Percentiles rank a stretch among this genome's conserved stretches.
These are phyloP conservation scores for Zootermopsis nevadensis DNA, from an alignment of 2,888 invertebrate species.

Conservation along the genomic window DNA sequence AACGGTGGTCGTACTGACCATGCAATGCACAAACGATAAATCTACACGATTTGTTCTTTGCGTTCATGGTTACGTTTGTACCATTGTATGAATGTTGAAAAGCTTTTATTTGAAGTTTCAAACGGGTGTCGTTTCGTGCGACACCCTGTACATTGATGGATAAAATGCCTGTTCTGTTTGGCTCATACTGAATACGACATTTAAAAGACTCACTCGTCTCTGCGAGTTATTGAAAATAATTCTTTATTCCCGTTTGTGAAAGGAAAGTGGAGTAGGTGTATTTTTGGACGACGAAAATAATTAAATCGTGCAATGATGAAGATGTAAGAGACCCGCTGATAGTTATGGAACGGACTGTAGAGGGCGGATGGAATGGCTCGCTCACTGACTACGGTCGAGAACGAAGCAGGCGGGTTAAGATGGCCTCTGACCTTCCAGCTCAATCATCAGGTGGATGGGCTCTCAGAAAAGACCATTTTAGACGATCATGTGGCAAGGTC, in stretches of 20 bases:
- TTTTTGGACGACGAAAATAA: not conserved
- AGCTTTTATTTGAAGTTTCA: no score
- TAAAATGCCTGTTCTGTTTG: no score
- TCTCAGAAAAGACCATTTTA: not conserved
- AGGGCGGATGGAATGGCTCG: not conserved
- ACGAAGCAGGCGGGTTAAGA: not conserved
- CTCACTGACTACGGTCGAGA: not conserved
- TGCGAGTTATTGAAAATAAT: not conserved
- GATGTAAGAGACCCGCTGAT: not conserved
- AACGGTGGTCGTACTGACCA: no score
- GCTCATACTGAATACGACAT: no score
- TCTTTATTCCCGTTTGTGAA: not conserved
- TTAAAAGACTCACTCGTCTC: not conserved
- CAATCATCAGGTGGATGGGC: constrained; percentile 5
- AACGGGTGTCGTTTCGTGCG: no score
- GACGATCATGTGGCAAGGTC: not conserved
- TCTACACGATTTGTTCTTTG: no score
- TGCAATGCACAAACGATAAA: no score
- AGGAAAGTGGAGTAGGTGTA: not conserved
- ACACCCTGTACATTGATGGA: no score
- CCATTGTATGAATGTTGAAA: no score
- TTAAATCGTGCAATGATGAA: not conserved
- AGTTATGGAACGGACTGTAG: not conserved
- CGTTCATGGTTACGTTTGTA: no score
- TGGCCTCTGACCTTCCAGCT: constrained; percentile 7